Evolutionary conservation across 2,113 vertebrate species (phyloP).

Genomic region (Osmerus eperlanus): DNA sequence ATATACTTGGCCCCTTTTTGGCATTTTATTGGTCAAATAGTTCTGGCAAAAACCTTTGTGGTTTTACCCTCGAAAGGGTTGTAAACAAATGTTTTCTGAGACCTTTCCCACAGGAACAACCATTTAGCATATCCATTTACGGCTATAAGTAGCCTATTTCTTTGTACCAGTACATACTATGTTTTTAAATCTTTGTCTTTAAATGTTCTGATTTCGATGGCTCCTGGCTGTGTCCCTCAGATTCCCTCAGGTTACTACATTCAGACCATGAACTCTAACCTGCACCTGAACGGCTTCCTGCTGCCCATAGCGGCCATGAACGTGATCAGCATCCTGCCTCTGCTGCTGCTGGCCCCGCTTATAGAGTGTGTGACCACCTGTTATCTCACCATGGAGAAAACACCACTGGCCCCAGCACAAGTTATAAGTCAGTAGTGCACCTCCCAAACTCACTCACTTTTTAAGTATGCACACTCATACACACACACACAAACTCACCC

Average conservation of each 20-base stretch:
- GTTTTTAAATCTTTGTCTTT: background rate
- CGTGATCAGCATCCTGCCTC: slow-evolving; percentile 79
- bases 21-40: no score
- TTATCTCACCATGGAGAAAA: slow-evolving; percentile 62
- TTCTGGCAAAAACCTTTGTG: no score
- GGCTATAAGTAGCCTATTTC: no score
- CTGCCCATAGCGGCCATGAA: slow-evolving; percentile 88
- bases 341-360: slow-evolving; percentile 81
- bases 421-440: slow-evolving; percentile 46
- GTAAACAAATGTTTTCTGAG: no score
- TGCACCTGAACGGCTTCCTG: slow-evolving; percentile 76
- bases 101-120: no score
- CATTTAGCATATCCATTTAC: no score
- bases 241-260: slow-evolving; percentile 92
- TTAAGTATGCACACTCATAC: background rate
- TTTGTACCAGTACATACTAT: no score
- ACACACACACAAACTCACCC: slow-evolving; percentile 17
- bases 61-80: no score
- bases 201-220: background rate
- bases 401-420: slow-evolving; percentile 65
- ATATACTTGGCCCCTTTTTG: no score
- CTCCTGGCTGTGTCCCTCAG: slow-evolving; percentile 55
- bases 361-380: slow-evolving; percentile 74
- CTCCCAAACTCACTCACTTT: no score
- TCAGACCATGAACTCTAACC: slow-evolving; percentile 90